Percentiles rank a stretch among this genome's conserved stretches.
These are phyloP conservation scores for Holacanthus passer DNA, from an alignment of 2,113 vertebrate species.

Conservation along the genomic window DNA sequence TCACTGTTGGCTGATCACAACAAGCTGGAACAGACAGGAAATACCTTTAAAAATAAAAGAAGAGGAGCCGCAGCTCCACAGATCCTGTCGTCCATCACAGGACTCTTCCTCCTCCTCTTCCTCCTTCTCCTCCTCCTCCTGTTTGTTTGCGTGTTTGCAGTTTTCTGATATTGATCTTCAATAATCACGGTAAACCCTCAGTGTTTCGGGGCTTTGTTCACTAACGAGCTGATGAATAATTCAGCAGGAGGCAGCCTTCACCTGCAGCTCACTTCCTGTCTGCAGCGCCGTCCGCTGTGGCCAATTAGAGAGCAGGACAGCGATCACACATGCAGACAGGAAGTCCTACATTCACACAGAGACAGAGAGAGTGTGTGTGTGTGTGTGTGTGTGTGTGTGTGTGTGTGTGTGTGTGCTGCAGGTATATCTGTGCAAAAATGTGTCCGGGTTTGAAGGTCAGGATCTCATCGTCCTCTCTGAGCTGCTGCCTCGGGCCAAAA, in stretches of 20 bases:
- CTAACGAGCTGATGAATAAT: not conserved
- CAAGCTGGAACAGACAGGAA: too few species aligned
- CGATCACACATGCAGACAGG: not conserved
- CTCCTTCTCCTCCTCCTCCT: too few species aligned
- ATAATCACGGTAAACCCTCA: too few species aligned
- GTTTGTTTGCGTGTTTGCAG: too few species aligned
- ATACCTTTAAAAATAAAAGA: too few species aligned
- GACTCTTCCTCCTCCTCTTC: not conserved
- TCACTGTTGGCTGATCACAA: too few species aligned
- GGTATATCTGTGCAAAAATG: too few species aligned
- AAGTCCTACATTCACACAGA: not conserved
- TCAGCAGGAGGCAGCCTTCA: not conserved
- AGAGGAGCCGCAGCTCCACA: too few species aligned
- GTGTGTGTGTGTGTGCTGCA: too few species aligned
- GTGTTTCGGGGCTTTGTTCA: not conserved
- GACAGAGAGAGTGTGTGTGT: not conserved
- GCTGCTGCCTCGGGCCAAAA: not conserved
- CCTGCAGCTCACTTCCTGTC: not conserved
- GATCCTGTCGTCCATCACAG: too few species aligned
- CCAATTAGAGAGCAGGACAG: slow-evolving; percentile 5
- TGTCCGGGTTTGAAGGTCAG: not conserved
- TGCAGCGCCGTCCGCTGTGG: not conserved
- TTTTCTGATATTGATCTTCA: too few species aligned
- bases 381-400: not conserved
- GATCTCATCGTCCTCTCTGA: not conserved